Conservation (phyloP, 2,888 invertebrate species). For the Neuroscelio doddi region DNA sequence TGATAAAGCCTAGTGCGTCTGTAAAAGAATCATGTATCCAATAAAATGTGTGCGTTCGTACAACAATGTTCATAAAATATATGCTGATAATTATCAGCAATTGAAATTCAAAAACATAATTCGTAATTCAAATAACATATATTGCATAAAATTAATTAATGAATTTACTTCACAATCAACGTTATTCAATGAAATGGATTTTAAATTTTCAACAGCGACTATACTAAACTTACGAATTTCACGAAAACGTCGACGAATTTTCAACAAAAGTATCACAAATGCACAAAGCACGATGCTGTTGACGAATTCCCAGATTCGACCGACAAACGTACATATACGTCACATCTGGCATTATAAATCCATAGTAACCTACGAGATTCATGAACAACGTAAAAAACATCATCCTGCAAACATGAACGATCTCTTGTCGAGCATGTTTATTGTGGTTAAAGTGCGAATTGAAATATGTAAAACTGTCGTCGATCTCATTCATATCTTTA, state of each 20-base stretch:
- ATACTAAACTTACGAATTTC: neutral
- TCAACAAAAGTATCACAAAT: neutral
- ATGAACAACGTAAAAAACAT: neutral
- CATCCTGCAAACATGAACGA: neutral
- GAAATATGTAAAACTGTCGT: neutral
- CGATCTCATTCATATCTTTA: neutral
- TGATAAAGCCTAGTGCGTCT: neutral
- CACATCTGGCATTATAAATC: neutral
- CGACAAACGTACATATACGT: neutral
- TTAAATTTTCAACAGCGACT: neutral
- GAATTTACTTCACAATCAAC: too few relatives aligned
- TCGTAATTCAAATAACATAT: too few relatives aligned
- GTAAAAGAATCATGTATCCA: neutral
- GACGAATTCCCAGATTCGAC: conserved; percentile 1
- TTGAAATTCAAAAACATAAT: neutral
- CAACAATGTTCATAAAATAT: neutral
- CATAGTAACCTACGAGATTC: conserved; percentile 2
- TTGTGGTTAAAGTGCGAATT: neutral
- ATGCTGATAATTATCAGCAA: neutral
- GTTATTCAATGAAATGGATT: too few relatives aligned
- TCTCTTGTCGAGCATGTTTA: neutral
- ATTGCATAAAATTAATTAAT: too few relatives aligned
- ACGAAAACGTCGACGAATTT: neutral
- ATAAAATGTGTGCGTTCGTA: neutral
- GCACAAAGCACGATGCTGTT: neutral